Evolutionary conservation across 2,888 invertebrate species (phyloP).

Genomic region (Lymantria monacha): DNA sequence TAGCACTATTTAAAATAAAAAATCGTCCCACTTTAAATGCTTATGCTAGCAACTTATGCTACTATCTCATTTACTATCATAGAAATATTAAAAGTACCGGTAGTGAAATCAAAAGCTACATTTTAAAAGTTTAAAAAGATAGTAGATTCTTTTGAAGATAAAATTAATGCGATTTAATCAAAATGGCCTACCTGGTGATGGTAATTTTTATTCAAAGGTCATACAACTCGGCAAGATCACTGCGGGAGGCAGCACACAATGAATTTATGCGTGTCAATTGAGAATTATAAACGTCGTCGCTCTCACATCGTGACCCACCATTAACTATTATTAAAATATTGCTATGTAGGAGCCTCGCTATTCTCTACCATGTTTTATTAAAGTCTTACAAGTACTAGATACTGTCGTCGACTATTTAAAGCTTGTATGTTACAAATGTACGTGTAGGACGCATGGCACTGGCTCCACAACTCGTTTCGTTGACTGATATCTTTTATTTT

Average conservation of each 20-base stretch:
- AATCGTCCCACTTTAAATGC: too few relatives aligned
- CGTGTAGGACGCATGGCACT: slow-evolving; percentile 61
- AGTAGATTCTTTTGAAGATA: neutral
- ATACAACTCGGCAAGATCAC: slow-evolving; percentile 34
- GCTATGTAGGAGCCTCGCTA: slow-evolving; percentile 72
- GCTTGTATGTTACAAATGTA: slow-evolving; percentile 73
- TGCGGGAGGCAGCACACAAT: slow-evolving; percentile 59
- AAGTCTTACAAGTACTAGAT: slow-evolving; percentile 60
- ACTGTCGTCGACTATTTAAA: slow-evolving; percentile 78
- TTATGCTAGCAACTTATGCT: too few relatives aligned
- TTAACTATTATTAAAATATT: slow-evolving; percentile 82
- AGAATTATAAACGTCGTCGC: slow-evolving; percentile 75
- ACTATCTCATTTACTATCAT: too few relatives aligned
- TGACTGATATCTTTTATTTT: slow-evolving; percentile 58
- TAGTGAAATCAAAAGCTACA: neutral
- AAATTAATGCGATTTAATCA: neutral
- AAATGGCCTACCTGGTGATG: slow-evolving; percentile 20
- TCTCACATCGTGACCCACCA: slow-evolving; percentile 71
- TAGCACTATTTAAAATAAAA: too few relatives aligned
- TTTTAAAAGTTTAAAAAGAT: neutral
- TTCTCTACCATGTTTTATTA: slow-evolving; percentile 78
- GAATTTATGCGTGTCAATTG: slow-evolving; percentile 75
- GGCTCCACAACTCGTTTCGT: slow-evolving; percentile 46
- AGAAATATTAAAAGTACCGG: neutral
- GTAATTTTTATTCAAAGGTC: slow-evolving; percentile 55